Conservation (phyloP, 2,888 invertebrate species). For the Hypena proboscidalis region DNA sequence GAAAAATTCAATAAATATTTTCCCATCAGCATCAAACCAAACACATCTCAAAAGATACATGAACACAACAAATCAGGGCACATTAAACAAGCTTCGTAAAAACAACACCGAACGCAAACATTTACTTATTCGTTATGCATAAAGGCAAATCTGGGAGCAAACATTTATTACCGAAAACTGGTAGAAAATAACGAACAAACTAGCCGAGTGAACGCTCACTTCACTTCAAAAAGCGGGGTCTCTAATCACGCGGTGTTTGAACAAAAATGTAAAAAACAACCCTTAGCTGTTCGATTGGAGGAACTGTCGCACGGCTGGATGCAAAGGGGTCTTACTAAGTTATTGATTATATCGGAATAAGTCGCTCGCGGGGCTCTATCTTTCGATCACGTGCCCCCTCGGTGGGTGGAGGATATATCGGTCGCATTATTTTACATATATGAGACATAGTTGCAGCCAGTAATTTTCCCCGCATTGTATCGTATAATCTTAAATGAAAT, state of each 20-base stretch:
- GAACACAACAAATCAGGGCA: conserved; percentile 19
- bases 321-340: conserved; percentile 85
- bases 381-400: conserved; percentile 53
- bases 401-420: conserved; percentile 75
- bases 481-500: conserved; percentile 36
- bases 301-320: conserved; percentile 83
- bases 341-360: conserved; percentile 86
- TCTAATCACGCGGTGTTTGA: conserved; percentile 83
- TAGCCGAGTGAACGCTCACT: conserved; percentile 71
- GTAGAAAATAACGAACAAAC: conserved; percentile 58
- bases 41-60: background rate
- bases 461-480: conserved; percentile 62
- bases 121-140: conserved; percentile 57
- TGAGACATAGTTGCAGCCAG: conserved; percentile 81
- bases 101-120: conserved; percentile 44
- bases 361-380: conserved; percentile 71
- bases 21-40: conserved; percentile 16
- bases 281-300: conserved; percentile 76
- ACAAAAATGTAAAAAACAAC: conserved; percentile 74
- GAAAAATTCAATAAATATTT: conserved; percentile 5
- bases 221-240: conserved; percentile 75
- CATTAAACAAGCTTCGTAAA: conserved; percentile 24
- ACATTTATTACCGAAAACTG: conserved; percentile 67
- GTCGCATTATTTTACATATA: conserved; percentile 85
- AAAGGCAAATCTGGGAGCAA: conserved; percentile 61